A percentile compares a stretch with the other conserved stretches of the same genome.
Evolutionary conservation across 2,113 vertebrate species (phyloP).

Genomic region (Petromus typicus): DNA sequence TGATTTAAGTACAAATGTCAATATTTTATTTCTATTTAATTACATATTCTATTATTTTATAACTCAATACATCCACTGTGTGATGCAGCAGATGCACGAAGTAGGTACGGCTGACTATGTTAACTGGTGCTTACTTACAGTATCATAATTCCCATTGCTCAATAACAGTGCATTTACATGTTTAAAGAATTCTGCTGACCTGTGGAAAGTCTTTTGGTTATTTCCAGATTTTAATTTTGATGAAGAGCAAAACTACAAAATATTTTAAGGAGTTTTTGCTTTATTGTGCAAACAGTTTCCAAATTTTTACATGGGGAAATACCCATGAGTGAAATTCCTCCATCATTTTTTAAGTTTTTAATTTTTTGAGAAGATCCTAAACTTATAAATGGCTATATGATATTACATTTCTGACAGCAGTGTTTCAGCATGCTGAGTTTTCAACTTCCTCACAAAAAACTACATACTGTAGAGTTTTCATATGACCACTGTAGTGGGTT

Average conservation of each 20-base stretch:
- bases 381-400: background rate
- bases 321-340: background rate
- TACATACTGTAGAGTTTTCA: background rate
- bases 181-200: background rate
- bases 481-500: background rate
- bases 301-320: background rate
- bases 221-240: background rate
- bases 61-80: too few relatives aligned
- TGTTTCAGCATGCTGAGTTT: background rate
- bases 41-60: too few relatives aligned
- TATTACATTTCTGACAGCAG: background rate
- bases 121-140: too few relatives aligned
- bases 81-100: too few relatives aligned
- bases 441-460: background rate
- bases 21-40: too few relatives aligned
- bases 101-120: too few relatives aligned
- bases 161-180: background rate
- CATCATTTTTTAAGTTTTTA: background rate
- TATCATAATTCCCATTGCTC: background rate
- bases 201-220: background rate
- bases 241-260: background rate
- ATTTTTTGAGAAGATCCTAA: background rate
- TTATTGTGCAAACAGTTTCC: background rate
- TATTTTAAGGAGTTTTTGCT: background rate
- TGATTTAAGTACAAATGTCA: too few relatives aligned